Evolutionary conservation across 2,113 vertebrate species (phyloP), one percentile per base, ranked within the genome.

Genomic region (Paradisaea rubra): DNA sequence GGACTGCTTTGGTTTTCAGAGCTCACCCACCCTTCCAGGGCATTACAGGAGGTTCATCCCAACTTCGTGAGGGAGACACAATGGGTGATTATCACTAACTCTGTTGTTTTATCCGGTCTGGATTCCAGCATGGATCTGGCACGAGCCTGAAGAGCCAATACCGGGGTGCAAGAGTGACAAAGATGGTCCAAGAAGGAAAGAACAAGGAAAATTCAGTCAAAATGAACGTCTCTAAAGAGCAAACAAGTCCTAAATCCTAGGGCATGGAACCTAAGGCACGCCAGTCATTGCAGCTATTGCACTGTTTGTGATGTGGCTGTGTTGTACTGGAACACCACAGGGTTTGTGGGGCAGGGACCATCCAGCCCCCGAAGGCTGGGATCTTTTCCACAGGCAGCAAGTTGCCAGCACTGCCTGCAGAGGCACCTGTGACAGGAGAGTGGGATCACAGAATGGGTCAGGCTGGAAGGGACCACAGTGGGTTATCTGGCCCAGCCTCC

Each of bases 201-300:
- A 35, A 65, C 68, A 57, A 37, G 52, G 53, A 16, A 41, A 24
- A 70, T 52, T 35, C 28, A 4, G 23, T 9, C 47, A 59, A 60
- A 81, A 70, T 7, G 2, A 57, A 6, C 21, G 11, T 33, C n/a
- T 23, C 52, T 39, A 31, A 70, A 59, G 59, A 30, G 5, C 2
- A 87, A 69, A 41, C 10, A 21, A 87, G 19, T 13, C 5, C 1
- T n/a, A 7, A 25, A 9, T n/a, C 50, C 13, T 2, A 4, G 39
- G 47, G 28, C 7, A 1, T 3, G 42, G 65, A 63, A 59, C 22
- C 22, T 9, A 10, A 56, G 56, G 14, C 9, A 15, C 0, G 0
- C 21, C 14, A 20, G 15, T 5, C 47, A 15, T 18, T 61, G 20
- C 50, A 69, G 45, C 68, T 39, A 0, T 37, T 1, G 0, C 54